A percentile compares a stretch with the other conserved stretches of the same genome.
phyloP scores from a whole-genome alignment of 2,113 vertebrate species.

The Phodopus roborovskii region DNA sequence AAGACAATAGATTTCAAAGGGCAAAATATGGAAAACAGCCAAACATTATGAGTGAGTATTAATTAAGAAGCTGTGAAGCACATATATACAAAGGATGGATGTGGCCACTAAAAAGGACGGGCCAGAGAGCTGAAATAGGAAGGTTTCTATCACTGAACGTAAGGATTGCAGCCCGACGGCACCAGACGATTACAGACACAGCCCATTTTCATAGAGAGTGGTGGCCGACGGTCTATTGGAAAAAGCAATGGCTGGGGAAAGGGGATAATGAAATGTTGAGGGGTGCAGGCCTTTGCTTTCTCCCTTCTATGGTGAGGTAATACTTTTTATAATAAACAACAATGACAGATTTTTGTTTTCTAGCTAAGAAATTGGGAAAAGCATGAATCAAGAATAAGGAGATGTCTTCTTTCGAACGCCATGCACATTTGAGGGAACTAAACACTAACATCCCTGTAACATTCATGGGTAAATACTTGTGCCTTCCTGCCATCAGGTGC shows the following conservation, averaged over 20 bases:
- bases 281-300: background rate
- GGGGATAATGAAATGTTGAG: background rate
- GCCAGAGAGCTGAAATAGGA: background rate
- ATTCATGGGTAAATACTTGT: background rate
- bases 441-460: background rate
- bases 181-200: background rate
- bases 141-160: background rate
- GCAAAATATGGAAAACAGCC: background rate
- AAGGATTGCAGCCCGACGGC: background rate
- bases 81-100: background rate
- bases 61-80: background rate
- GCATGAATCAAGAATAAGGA: background rate
- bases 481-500: background rate
- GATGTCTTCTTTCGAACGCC: slow-evolving; percentile 25
- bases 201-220: background rate
- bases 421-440: background rate
- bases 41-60: background rate
- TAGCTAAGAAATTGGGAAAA: slow-evolving; percentile 32
- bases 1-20: background rate
- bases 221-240: background rate
- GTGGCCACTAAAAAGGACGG: background rate
- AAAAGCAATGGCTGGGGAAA: background rate
- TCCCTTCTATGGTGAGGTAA: background rate
- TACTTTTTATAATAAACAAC: background rate
- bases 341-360: background rate